These are phyloP conservation scores for Nemoura dubitans DNA, from an alignment of 2,888 invertebrate species.

Conservation along the genomic window DNA sequence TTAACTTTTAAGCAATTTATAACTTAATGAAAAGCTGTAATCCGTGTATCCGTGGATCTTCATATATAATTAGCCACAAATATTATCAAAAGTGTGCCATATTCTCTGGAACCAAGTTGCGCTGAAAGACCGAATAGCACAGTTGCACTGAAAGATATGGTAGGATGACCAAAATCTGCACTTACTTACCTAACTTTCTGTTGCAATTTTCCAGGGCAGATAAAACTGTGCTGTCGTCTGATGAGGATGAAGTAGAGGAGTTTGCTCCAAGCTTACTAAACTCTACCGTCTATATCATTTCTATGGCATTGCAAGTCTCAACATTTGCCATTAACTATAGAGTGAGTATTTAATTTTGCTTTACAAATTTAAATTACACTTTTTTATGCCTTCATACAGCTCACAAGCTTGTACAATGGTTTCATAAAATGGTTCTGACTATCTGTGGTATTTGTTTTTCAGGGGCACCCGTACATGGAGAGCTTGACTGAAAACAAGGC, in stretches of 20 bases:
- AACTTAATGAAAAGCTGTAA: no score
- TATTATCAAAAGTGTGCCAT: no score
- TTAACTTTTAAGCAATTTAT: no score
- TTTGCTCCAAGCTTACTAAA: conserved; percentile 96
- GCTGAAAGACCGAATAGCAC: no score
- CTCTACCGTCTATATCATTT: conserved; percentile 98
- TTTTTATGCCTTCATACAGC: no score
- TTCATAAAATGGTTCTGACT: not conserved
- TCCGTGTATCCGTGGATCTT: no score
- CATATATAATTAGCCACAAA: no score
- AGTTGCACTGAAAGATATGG: no score
- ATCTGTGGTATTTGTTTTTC: conserved; percentile 52
- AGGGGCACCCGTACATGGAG: conserved; percentile 99
- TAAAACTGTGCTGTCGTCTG: conserved; percentile 66
- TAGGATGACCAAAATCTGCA: no score
- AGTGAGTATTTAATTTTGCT: conserved; percentile 65
- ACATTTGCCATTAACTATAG: conserved; percentile 99
- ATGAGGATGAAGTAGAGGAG: conserved; percentile 79
- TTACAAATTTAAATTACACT: not conserved
- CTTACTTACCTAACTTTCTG: conserved; percentile 30
- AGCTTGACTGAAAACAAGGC: conserved; percentile 91
- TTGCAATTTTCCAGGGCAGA: conserved; percentile 62
- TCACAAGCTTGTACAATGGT: not conserved
- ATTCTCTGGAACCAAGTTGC: no score
- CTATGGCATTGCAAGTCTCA: conserved; percentile 95